Percentiles rank a stretch among this genome's conserved stretches.
Conservation (phyloP, 2,797 vertebrate genomes). For the Loris lydekkerianus region DNA sequence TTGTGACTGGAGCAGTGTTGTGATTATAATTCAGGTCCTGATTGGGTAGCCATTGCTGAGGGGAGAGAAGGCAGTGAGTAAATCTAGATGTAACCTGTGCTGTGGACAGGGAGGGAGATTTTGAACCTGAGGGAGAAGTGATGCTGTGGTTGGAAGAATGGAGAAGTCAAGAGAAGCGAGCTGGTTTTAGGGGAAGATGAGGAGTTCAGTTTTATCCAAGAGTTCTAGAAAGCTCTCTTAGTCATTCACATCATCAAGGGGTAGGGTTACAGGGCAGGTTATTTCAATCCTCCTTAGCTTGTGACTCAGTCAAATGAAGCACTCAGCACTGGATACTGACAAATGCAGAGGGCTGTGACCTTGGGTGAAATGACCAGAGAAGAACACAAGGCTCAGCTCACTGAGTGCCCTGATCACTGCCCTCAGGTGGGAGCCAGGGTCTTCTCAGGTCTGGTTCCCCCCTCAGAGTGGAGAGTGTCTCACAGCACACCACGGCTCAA, state of each 20-base stretch:
- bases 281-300: background rate
- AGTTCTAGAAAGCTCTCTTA: background rate
- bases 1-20: background rate
- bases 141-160: background rate
- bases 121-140: background rate
- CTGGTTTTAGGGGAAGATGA: background rate
- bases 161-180: background rate
- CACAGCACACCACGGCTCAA: background rate
- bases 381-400: accelerated
- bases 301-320: background rate
- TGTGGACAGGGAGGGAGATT: background rate
- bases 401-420: background rate
- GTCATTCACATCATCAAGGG: background rate
- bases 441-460: background rate
- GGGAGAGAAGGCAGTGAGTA: background rate
- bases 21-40: background rate
- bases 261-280: background rate
- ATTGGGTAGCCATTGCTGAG: too few relatives aligned
- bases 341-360: background rate
- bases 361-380: background rate
- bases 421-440: background rate
- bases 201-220: background rate
- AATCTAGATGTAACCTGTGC: background rate
- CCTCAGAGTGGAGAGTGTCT: too few relatives aligned
- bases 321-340: background rate